Evolutionary conservation across 2,888 invertebrate genomes (phyloP).

Genomic region (Tetranychus truncatus): DNA sequence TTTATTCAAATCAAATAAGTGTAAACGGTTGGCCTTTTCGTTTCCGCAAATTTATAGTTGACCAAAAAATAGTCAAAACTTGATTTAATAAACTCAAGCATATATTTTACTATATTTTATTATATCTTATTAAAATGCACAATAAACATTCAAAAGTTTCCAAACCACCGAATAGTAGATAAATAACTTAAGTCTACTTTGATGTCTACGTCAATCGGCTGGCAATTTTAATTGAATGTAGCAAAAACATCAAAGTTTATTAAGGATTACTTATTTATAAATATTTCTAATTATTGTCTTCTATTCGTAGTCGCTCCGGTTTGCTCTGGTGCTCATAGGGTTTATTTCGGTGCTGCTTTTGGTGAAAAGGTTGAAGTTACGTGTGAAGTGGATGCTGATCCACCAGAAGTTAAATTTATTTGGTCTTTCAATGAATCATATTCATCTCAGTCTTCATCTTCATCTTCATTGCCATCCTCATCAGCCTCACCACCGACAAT

Average conservation of each 20-base stretch:
- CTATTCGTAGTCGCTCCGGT: conserved; percentile 25
- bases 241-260: neutral
- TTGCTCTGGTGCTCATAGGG: conserved; percentile 24
- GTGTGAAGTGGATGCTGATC: conserved; percentile 28
- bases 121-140: no score
- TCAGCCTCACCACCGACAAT: neutral
- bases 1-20: no score
- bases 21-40: no score
- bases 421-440: conserved; percentile 24
- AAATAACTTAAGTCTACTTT: no score
- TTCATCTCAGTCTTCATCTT: neutral
- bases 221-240: neutral
- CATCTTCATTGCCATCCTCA: neutral
- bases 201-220: no score
- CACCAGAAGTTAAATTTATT: conserved; percentile 25
- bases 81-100: no score
- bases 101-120: no score
- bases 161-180: no score
- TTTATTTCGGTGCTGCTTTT: conserved; percentile 27
- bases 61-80: no score
- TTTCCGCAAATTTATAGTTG: no score
- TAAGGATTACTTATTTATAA: no score
- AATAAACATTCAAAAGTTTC: no score
- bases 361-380: conserved; percentile 25
- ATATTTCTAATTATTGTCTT: neutral